Conservation (phyloP, 2,888 invertebrate genomes). For the Dorcus hopei region DNA sequence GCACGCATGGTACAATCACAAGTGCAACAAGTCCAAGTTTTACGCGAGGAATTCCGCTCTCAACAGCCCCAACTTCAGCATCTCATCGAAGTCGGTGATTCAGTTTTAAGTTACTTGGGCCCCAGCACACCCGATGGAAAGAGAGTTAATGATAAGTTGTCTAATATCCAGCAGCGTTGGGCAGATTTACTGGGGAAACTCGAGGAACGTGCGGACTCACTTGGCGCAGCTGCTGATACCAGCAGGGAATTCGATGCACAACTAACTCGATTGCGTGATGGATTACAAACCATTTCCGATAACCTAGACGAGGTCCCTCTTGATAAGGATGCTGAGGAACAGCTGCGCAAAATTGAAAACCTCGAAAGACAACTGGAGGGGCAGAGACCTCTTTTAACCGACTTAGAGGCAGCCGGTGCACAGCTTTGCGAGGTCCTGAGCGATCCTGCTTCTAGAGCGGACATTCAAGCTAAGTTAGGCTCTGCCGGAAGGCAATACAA, state of each 20-base stretch:
- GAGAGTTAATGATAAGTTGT: constrained; percentile 61
- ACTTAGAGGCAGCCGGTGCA: constrained; percentile 86
- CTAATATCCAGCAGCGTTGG: constrained; percentile 73
- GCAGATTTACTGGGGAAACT: constrained; percentile 72
- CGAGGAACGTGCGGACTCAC: constrained; percentile 82
- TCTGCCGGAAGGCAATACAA: constrained; percentile 85
- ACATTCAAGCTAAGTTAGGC: constrained; percentile 84
- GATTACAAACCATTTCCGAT: constrained; percentile 84
- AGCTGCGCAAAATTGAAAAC: constrained; percentile 81
- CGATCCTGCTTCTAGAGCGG: constrained; percentile 85
- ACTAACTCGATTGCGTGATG: constrained; percentile 76
- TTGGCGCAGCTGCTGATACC: constrained; percentile 89
- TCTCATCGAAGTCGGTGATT: constrained; percentile 76
- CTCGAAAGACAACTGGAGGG: constrained; percentile 85
- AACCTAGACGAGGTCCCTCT: constrained; percentile 78
- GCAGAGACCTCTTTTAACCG: constrained; percentile 82
- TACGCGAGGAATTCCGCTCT: constrained; percentile 90
- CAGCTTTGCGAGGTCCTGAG: constrained; percentile 82
- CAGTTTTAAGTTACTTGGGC: constrained; percentile 61
- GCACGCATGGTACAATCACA: constrained; percentile 94
- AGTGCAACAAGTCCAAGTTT: constrained; percentile 90
- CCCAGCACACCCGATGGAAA: constrained; percentile 60
- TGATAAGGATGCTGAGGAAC: constrained; percentile 83
- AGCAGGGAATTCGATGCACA: constrained; percentile 91
- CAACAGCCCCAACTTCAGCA: constrained; percentile 89